These are phyloP conservation scores for Drosophila bocki DNA, from an alignment of 1,140 invertebrate genomes.

Conservation along the genomic window DNA sequence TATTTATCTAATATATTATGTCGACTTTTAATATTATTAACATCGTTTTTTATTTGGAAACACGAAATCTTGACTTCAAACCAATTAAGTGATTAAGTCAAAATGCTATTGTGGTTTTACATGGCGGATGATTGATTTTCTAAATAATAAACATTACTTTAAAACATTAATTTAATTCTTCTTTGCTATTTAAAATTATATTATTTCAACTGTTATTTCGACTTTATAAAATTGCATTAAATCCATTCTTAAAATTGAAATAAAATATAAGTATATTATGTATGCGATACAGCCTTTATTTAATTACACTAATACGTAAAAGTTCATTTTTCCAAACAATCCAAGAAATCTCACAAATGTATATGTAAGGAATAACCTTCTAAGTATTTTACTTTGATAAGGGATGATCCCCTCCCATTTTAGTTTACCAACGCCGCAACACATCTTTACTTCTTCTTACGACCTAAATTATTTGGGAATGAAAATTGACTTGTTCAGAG, in stretches of 20 bases:
- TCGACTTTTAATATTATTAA: background rate
- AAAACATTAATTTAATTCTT: background rate
- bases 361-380: no score
- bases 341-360: background rate
- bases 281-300: background rate
- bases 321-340: background rate
- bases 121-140: background rate
- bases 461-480: constrained; percentile 25
- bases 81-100: background rate
- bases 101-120: no score
- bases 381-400: background rate
- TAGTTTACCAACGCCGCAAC: constrained; percentile 8
- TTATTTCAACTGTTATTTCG: background rate
- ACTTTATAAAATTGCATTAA: background rate
- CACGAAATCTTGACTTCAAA: background rate
- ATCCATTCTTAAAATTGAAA: no score
- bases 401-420: constrained; percentile 20
- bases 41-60: no score
- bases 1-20: background rate
- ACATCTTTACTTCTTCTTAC: constrained; percentile 6
- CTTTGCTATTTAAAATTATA: background rate
- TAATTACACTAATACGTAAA: background rate
- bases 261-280: no score
- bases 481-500: constrained; percentile 29
- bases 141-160: background rate